A percentile compares a stretch with the other conserved stretches of the same genome.
phyloP scores from a whole-genome alignment of 2,888 invertebrate genomes.

The Coelopa pilipes region DNA sequence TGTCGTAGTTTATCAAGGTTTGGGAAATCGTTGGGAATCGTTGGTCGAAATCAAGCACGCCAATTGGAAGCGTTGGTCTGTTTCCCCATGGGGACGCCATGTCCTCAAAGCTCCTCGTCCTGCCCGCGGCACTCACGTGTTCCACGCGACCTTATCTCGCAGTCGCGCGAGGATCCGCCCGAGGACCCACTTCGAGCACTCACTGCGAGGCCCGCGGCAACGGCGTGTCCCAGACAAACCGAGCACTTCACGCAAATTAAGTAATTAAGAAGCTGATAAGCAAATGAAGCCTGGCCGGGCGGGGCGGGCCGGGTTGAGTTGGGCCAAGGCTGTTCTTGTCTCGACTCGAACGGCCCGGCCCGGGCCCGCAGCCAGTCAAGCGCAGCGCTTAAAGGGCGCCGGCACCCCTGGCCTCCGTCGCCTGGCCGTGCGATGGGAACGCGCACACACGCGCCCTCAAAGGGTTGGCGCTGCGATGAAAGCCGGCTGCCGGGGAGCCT shows the following conservation, averaged over 20 bases:
- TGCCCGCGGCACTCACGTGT: no score
- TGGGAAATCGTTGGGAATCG: no score
- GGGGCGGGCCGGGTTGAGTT: neutral
- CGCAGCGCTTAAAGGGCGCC: slow-evolving; percentile 12
- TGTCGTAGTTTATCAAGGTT: no score
- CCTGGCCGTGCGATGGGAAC: neutral
- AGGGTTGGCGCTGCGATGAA: slow-evolving; percentile 13
- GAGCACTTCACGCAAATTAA: slow-evolving; percentile 39
- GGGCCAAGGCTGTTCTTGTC: no score
- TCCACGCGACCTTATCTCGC: no score
- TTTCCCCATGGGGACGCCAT: no score
- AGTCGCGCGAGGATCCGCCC: no score
- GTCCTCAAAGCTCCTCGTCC: no score
- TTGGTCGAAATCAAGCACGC: no score
- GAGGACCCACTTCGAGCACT: no score
- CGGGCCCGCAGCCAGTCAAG: slow-evolving; percentile 5
- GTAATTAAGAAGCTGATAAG: slow-evolving; percentile 45
- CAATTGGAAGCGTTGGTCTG: no score
- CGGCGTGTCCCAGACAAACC: neutral
- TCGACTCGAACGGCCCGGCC: no score
- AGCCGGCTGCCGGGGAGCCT: neutral
- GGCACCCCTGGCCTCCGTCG: neutral
- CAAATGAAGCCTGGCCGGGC: slow-evolving; percentile 33
- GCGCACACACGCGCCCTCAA: neutral
- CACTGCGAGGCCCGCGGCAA: neutral